Evolutionary conservation across 1,140 invertebrate species (phyloP).

Genomic region (Solenopsis invicta): DNA sequence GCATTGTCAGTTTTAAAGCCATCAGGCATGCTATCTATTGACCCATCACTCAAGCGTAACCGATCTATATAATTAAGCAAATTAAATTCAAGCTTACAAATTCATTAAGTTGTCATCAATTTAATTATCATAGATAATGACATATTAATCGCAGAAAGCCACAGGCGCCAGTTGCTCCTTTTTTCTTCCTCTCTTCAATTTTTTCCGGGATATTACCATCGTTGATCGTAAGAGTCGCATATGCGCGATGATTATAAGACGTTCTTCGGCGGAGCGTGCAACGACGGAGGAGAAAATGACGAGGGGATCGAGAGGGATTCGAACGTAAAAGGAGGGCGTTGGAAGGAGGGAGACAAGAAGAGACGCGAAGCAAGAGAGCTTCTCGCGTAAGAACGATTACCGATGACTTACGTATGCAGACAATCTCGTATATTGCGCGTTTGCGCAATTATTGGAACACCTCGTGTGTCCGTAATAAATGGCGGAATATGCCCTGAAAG

Average conservation of each 20-base stretch:
- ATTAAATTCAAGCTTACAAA: neutral
- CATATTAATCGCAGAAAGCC: slow-evolving; percentile 51
- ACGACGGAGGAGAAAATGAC: neutral
- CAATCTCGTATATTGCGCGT: slow-evolving; percentile 78
- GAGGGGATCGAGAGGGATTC: neutral
- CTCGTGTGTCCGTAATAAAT: slow-evolving; percentile 82
- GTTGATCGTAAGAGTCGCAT: slow-evolving; percentile 41
- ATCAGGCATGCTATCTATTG: no score
- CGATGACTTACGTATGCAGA: slow-evolving; percentile 82
- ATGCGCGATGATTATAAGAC: slow-evolving; percentile 21
- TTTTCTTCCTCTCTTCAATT: slow-evolving; percentile 17
- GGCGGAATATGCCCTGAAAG: slow-evolving; percentile 82
- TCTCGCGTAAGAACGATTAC: slow-evolving; percentile 76
- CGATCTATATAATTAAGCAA: no score
- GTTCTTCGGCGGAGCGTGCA: neutral
- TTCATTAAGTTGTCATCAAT: slow-evolving; percentile 70
- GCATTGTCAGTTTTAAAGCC: no score
- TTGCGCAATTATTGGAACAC: slow-evolving; percentile 85
- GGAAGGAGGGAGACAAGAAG: neutral
- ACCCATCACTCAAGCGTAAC: no score
- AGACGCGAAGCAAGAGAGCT: slow-evolving; percentile 50
- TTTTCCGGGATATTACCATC: slow-evolving; percentile 37
- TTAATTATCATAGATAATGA: slow-evolving; percentile 12
- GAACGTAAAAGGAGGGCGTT: slow-evolving; percentile 17
- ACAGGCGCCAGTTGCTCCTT: slow-evolving; percentile 66